Conservation (phyloP, 2,797 vertebrate genomes). For the Dipus sagitta region DNA sequence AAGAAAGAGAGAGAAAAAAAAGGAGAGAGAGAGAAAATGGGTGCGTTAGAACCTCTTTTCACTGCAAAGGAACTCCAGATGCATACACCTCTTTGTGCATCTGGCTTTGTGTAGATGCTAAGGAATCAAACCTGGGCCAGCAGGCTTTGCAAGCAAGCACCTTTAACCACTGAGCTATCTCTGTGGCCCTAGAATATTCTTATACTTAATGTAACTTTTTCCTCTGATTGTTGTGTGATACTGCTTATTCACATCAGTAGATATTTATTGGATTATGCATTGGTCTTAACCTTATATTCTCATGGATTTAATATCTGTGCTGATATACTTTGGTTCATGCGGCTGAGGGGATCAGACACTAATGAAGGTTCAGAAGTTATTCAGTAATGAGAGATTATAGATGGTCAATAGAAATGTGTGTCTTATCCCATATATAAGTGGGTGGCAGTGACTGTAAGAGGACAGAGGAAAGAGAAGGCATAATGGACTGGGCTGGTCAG, state of each 20-base stretch:
- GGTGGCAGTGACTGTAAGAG: neutral
- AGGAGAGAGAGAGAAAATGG: no score
- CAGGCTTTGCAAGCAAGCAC: no score
- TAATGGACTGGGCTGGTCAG: neutral
- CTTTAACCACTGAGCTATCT: no score
- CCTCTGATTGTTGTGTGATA: slow-evolving; percentile 19
- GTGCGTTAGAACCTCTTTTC: no score
- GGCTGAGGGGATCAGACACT: neutral
- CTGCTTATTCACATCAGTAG: neutral
- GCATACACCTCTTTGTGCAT: no score
- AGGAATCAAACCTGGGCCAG: no score
- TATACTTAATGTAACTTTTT: neutral
- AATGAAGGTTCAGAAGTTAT: neutral
- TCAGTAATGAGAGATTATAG: neutral
- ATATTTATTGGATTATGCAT: neutral
- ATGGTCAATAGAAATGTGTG: neutral
- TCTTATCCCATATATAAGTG: neutral
- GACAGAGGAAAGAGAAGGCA: neutral
- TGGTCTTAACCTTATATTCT: neutral
- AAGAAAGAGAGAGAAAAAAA: no score
- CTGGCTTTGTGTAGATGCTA: no score
- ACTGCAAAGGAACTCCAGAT: no score
- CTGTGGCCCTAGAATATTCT: neutral
- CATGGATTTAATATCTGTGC: neutral
- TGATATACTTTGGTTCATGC: neutral